A percentile compares a stretch with the other conserved stretches of the same genome.
Conservation (phyloP, 2,888 invertebrate species). For the Mesorhabditis belari region DNA sequence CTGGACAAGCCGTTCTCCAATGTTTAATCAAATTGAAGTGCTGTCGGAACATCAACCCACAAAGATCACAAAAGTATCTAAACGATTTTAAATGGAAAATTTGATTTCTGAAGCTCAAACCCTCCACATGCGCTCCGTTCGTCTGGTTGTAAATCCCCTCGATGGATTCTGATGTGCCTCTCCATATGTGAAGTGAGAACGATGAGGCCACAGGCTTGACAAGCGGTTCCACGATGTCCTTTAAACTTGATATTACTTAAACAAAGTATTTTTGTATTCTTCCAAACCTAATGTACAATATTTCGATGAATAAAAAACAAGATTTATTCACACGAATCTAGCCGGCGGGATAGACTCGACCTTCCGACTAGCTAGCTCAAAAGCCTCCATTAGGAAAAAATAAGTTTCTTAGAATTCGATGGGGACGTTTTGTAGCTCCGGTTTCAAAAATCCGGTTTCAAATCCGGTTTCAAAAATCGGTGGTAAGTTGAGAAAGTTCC, state of each 20-base stretch:
- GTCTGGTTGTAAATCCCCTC: slow-evolving; percentile 9
- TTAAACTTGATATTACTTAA: not conserved
- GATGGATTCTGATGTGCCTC: slow-evolving; percentile 18
- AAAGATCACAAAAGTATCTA: slow-evolving; percentile 35
- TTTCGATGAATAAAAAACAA: too few species aligned
- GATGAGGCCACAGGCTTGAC: slow-evolving; percentile 32
- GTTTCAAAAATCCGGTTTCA: too few species aligned
- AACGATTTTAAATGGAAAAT: too few species aligned
- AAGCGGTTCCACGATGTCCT: slow-evolving; percentile 25
- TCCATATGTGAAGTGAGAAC: slow-evolving; percentile 24
- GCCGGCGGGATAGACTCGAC: not conserved
- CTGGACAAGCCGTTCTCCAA: slow-evolving; percentile 37
- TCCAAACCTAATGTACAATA: not conserved
- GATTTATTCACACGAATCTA: too few species aligned
- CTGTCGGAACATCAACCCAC: slow-evolving; percentile 37
- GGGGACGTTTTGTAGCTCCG: not conserved
- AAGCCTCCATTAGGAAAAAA: too few species aligned
- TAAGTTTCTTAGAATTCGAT: too few species aligned
- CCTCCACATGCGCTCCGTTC: slow-evolving; percentile 11
- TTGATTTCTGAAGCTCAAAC: slow-evolving; percentile 1
- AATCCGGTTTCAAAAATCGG: too few species aligned
- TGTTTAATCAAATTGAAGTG: slow-evolving; percentile 36
- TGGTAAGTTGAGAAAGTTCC: too few species aligned
- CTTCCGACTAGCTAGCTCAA: too few species aligned
- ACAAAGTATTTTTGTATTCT: not conserved